phyloP scores from a whole-genome alignment of 2,113 vertebrate species.

The Uropsilus gracilis region DNA sequence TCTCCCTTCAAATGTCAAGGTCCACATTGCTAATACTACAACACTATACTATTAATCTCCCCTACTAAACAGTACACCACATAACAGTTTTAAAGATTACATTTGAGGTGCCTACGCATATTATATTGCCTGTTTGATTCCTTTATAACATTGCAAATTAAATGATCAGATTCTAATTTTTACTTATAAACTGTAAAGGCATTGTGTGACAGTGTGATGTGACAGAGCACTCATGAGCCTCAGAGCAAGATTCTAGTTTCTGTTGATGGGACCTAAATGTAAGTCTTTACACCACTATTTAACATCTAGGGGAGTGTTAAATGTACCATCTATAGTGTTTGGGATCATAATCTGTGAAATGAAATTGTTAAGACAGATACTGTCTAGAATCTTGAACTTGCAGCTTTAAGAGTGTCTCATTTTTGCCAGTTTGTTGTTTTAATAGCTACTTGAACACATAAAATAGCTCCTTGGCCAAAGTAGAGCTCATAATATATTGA shows the following conservation, averaged over 20 bases:
- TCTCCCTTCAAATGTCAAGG: neutral
- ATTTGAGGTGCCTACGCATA: neutral
- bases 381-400: neutral
- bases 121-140: neutral
- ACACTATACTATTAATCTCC: too few relatives aligned
- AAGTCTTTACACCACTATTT: neutral
- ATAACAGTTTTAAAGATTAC: neutral
- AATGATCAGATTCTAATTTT: conserved; percentile 27
- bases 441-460: neutral
- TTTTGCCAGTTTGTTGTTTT: neutral
- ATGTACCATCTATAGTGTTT: neutral
- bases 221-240: neutral
- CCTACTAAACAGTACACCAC: neutral
- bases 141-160: neutral
- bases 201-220: neutral
- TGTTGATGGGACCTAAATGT: neutral
- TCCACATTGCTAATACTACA: neutral
- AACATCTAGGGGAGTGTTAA: too few relatives aligned
- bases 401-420: neutral
- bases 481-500: neutral
- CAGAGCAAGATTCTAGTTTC: neutral
- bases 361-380: neutral
- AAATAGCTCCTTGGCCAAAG: too few relatives aligned
- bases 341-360: neutral
- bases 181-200: neutral